These are phyloP conservation scores for Acropternis orthonyx DNA, from an alignment of 2,797 vertebrate species.

Conservation along the genomic window DNA sequence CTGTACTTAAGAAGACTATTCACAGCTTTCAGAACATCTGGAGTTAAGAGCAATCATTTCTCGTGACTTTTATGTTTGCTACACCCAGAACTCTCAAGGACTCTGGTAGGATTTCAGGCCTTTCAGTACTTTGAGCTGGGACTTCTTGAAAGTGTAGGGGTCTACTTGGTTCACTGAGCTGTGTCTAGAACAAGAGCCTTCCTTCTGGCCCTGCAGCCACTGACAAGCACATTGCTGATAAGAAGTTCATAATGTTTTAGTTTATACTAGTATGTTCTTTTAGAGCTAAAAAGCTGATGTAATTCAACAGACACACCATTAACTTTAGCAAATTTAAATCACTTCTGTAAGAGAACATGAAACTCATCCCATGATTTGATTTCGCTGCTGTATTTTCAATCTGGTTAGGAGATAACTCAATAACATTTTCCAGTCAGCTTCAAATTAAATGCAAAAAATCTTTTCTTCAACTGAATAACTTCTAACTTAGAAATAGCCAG, in stretches of 20 bases:
- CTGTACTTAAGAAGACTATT: neutral
- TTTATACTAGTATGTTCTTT: conserved; percentile 21
- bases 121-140: neutral
- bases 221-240: conserved; percentile 20
- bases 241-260: conserved; percentile 15
- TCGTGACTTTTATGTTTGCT: neutral
- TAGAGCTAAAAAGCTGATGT: conserved; percentile 35
- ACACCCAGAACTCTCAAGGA: neutral
- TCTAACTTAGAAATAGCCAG: neutral
- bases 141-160: neutral
- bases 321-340: conserved; percentile 43
- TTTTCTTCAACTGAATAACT: conserved; percentile 38
- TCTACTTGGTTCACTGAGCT: neutral
- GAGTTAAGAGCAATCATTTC: neutral
- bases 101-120: neutral
- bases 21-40: neutral
- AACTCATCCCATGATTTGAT: conserved; percentile 53
- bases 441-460: conserved; percentile 50
- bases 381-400: conserved; percentile 53
- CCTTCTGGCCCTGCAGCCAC: neutral
- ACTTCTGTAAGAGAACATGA: conserved; percentile 29
- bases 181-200: neutral
- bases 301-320: conserved; percentile 43
- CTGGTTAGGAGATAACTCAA: conserved; percentile 40
- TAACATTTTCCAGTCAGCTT: conserved; percentile 54